Evolutionary conservation across 2,888 invertebrate genomes (phyloP).

Genomic region (Eupithecia subfuscata): DNA sequence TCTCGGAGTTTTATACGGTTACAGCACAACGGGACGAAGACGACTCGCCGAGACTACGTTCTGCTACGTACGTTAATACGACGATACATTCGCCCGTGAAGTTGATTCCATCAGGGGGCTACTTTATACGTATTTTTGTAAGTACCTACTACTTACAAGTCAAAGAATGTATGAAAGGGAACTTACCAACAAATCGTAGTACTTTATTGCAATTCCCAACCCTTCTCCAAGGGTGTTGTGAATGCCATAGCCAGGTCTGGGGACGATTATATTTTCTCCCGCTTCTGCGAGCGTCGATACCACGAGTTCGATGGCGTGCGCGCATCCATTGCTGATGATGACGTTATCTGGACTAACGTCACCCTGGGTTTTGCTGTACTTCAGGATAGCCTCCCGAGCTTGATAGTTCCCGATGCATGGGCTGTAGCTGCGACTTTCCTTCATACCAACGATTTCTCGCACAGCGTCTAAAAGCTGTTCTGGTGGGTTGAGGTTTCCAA

Average conservation of each 20-base stretch:
- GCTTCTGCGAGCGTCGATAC: slow-evolving; percentile 93
- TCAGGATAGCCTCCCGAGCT: slow-evolving; percentile 92
- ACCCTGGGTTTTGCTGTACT: slow-evolving; percentile 90
- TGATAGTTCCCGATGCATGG: slow-evolving; percentile 91
- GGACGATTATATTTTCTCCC: slow-evolving; percentile 96
- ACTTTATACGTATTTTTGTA: neutral
- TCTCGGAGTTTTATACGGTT: too few relatives aligned
- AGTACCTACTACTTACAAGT: too few relatives aligned
- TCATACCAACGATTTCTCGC: slow-evolving; percentile 86
- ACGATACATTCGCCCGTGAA: neutral
- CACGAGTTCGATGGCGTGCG: slow-evolving; percentile 95
- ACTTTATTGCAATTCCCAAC: slow-evolving; percentile 89
- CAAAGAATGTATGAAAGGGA: slow-evolving; percentile 26
- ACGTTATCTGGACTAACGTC: slow-evolving; percentile 87
- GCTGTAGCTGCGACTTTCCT: slow-evolving; percentile 93
- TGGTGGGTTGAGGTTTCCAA: slow-evolving; percentile 94
- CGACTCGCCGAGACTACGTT: neutral
- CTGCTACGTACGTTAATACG: too few relatives aligned
- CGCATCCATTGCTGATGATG: slow-evolving; percentile 96
- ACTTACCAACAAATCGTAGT: slow-evolving; percentile 88
- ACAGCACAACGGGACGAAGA: too few relatives aligned
- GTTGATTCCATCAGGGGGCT: neutral
- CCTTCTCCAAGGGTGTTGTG: slow-evolving; percentile 94
- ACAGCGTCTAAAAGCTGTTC: slow-evolving; percentile 91
- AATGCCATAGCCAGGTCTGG: slow-evolving; percentile 95